phyloP scores from a whole-genome alignment of 2,888 invertebrate genomes.

The Scelioninae gen. 1 region DNA sequence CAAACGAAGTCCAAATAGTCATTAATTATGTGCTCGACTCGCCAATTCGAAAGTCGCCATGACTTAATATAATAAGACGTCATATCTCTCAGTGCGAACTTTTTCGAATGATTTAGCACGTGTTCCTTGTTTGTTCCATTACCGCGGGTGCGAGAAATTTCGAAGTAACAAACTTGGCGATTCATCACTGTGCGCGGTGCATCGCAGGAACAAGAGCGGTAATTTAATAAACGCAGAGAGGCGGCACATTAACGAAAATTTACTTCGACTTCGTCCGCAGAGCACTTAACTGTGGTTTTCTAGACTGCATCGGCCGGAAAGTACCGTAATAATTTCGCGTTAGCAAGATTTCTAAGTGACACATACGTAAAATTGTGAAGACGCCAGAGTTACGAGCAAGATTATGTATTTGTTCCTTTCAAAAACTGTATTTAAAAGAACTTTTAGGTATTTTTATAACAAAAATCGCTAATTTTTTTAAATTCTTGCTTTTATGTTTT shows the following conservation, averaged over 20 bases:
- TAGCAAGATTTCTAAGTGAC: slow-evolving; percentile 69
- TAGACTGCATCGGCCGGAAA: slow-evolving; percentile 70
- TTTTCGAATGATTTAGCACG: slow-evolving; percentile 66
- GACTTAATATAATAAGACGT: slow-evolving; percentile 60
- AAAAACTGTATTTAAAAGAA: no score
- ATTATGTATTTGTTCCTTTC: no score
- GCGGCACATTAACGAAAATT: slow-evolving; percentile 72
- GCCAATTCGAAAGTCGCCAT: slow-evolving; percentile 38
- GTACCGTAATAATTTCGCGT: slow-evolving; percentile 75
- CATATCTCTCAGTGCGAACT: slow-evolving; percentile 51
- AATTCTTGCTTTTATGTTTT: no score
- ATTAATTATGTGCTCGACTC: slow-evolving; percentile 24
- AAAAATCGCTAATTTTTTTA: no score
- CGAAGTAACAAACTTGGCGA: slow-evolving; percentile 63
- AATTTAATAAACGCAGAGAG: slow-evolving; percentile 73
- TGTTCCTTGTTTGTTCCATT: slow-evolving; percentile 70
- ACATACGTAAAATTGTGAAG: slow-evolving; percentile 47
- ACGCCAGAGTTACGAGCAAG: slow-evolving; percentile 49
- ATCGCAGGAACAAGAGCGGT: slow-evolving; percentile 55
- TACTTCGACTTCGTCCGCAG: slow-evolving; percentile 72
- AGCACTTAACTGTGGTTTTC: slow-evolving; percentile 75
- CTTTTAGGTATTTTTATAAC: no score
- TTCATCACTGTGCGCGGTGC: slow-evolving; percentile 58
- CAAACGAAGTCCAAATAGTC: slow-evolving; percentile 11
- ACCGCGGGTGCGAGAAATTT: slow-evolving; percentile 48